phyloP scores from a whole-genome alignment of 2,113 vertebrate genomes.

The Zeus faber region DNA sequence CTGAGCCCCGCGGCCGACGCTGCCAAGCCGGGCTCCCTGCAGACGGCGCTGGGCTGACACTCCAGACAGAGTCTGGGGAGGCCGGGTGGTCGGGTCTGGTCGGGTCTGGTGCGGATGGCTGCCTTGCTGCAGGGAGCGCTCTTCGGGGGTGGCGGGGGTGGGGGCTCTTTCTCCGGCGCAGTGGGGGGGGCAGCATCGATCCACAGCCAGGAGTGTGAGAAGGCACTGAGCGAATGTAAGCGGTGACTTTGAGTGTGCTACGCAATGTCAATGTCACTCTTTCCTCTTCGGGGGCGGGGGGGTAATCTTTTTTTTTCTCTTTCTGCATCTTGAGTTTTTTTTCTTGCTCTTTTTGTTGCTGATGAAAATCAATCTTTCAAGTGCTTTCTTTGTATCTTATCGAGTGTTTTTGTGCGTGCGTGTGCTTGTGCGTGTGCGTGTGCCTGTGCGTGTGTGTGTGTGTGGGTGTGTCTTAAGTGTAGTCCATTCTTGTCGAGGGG shows the following conservation, averaged over 20 bases:
- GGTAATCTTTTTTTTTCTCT: too few relatives aligned
- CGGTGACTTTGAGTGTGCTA: conserved; percentile 1
- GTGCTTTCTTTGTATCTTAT: not conserved
- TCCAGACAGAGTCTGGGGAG: conserved; percentile 39
- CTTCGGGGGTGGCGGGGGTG: conserved; percentile 38
- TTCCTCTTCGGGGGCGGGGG: not conserved
- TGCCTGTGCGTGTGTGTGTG: not conserved
- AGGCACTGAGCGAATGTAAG: conserved; percentile 26
- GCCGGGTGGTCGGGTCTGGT: conserved; percentile 31
- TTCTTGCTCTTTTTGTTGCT: not conserved
- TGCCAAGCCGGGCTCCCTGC: conserved; percentile 61
- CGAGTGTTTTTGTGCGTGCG: not conserved
- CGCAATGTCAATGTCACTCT: conserved; percentile 9
- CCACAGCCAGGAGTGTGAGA: conserved; percentile 30
- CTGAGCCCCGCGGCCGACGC: conserved; percentile 58
- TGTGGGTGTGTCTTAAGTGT: too few relatives aligned
- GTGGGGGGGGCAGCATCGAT: conserved; percentile 37
- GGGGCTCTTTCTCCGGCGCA: conserved; percentile 33
- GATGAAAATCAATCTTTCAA: not conserved
- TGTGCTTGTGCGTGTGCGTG: not conserved
- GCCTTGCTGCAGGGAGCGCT: conserved; percentile 35
- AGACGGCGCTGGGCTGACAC: conserved; percentile 49
- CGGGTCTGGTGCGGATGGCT: conserved; percentile 28
- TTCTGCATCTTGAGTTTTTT: not conserved
- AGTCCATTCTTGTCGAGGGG: too few relatives aligned